Percentiles rank a stretch among this genome's conserved stretches.
Evolutionary conservation across 2,888 invertebrate species (phyloP).

Genomic region (Osmoderma eremita): DNA sequence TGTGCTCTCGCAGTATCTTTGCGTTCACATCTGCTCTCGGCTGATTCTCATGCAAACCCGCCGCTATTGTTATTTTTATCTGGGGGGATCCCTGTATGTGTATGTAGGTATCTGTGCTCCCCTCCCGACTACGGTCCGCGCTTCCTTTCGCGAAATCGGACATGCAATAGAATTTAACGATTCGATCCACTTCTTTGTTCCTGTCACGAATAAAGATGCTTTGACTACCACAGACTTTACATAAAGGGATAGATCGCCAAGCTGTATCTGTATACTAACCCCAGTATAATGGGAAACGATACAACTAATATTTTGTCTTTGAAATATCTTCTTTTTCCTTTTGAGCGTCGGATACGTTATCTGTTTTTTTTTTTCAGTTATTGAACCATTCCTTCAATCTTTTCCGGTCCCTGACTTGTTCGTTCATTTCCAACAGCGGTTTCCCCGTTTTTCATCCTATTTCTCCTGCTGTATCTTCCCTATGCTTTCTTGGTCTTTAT

Average conservation of each 20-base stretch:
- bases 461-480: too few species aligned
- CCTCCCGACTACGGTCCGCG: not conserved
- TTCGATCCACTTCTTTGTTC: constrained; percentile 49
- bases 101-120: constrained; percentile 7
- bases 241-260: not conserved
- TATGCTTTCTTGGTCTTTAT: too few species aligned
- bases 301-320: too few species aligned
- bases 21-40: constrained; percentile 50
- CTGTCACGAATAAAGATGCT: constrained; percentile 46
- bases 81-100: constrained; percentile 35
- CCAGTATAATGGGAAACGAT: too few species aligned
- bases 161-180: constrained; percentile 53
- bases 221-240: constrained; percentile 17
- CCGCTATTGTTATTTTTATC: constrained; percentile 55
- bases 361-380: too few species aligned
- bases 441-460: too few species aligned
- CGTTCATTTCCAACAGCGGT: too few species aligned
- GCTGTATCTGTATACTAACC: too few species aligned
- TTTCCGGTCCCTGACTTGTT: too few species aligned
- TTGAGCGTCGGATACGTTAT: too few species aligned
- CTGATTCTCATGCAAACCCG: constrained; percentile 55
- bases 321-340: too few species aligned
- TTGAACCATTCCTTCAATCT: too few species aligned
- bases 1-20: constrained; percentile 49
- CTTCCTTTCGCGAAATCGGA: constrained; percentile 53